Evolutionary conservation across 2,113 vertebrate species (phyloP).

Genomic region (Trichechus manatus): DNA sequence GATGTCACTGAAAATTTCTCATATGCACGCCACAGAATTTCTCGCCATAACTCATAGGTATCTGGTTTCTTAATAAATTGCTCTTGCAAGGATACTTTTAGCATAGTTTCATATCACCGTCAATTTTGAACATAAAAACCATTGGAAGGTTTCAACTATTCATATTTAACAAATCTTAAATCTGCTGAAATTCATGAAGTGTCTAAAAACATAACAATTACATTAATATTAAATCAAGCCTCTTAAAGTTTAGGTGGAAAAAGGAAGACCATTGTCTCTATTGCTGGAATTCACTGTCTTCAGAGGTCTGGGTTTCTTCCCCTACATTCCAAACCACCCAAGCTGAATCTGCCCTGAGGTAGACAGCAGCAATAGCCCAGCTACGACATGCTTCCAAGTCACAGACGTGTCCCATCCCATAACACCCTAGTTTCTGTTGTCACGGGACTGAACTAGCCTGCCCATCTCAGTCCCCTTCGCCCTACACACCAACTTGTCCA

Average conservation of each 20-base stretch:
- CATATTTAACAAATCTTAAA: neutral
- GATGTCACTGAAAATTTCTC: too few relatives aligned
- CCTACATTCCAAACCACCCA: neutral
- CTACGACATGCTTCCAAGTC: neutral
- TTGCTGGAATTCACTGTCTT: neutral
- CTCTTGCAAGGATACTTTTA: too few relatives aligned
- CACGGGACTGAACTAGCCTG: neutral
- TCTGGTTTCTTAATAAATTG: too few relatives aligned
- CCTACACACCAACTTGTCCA: neutral
- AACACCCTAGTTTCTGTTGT: neutral
- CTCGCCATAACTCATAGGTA: too few relatives aligned
- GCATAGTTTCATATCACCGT: neutral
- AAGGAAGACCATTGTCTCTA: neutral
- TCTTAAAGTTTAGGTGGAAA: neutral
- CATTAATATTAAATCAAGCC: neutral
- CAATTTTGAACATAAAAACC: neutral
- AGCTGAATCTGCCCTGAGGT: neutral
- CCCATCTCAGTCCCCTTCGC: neutral
- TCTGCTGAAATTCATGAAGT: neutral
- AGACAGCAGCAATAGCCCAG: neutral
- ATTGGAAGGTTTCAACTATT: neutral
- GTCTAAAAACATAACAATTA: neutral
- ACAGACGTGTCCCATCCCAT: neutral
- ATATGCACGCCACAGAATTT: too few relatives aligned
- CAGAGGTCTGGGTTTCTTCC: neutral